Conservation (phyloP, 2,113 vertebrate species). For the Sander vitreus region DNA sequence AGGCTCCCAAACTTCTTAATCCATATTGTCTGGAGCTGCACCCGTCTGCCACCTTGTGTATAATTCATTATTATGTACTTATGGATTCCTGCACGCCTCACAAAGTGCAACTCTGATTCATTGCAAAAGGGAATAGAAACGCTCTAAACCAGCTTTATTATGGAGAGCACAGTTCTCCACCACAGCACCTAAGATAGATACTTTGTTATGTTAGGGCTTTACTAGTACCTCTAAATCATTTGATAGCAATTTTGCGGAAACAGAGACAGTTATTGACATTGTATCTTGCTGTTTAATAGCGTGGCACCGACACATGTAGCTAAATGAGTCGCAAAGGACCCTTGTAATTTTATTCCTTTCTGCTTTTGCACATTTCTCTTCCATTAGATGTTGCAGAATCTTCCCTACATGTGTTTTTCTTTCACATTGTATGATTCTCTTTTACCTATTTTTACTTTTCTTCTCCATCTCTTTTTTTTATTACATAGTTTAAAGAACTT, state of each 20-base stretch:
- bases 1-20: slow-evolving; percentile 54
- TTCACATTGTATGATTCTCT: slow-evolving; percentile 31
- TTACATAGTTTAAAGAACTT: slow-evolving; percentile 31
- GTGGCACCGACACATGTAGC: slow-evolving; percentile 46
- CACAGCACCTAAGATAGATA: slow-evolving; percentile 40
- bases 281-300: slow-evolving; percentile 55
- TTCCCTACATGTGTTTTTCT: slow-evolving; percentile 26
- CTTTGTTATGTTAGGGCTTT: slow-evolving; percentile 51
- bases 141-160: slow-evolving; percentile 61
- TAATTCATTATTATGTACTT: slow-evolving; percentile 73
- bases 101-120: slow-evolving; percentile 63
- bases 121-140: slow-evolving; percentile 45
- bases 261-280: slow-evolving; percentile 63
- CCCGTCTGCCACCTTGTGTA: slow-evolving; percentile 52
- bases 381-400: slow-evolving; percentile 33
- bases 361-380: slow-evolving; percentile 21
- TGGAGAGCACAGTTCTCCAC: slow-evolving; percentile 17
- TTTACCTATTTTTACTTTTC: slow-evolving; percentile 47
- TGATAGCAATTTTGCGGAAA: slow-evolving; percentile 45
- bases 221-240: slow-evolving; percentile 67
- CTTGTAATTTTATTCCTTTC: slow-evolving; percentile 22
- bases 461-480: slow-evolving; percentile 27
- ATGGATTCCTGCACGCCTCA: slow-evolving; percentile 53
- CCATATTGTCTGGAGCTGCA: slow-evolving; percentile 45
- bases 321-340: slow-evolving; percentile 58